Evolutionary conservation across 1,140 invertebrate genomes (phyloP).

Genomic region (Calephelis nemesis): DNA sequence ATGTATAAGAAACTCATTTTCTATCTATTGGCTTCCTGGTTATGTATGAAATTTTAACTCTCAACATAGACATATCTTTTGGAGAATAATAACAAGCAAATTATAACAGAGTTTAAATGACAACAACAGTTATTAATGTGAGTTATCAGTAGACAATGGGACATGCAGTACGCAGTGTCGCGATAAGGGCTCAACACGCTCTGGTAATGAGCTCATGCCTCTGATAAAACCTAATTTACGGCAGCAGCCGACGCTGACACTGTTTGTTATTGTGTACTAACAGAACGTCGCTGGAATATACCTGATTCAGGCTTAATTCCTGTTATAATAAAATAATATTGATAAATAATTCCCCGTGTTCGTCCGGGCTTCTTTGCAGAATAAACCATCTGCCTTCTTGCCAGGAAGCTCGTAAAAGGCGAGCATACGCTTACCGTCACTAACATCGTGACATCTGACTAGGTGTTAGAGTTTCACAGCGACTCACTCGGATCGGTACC

Average conservation of each 20-base stretch:
- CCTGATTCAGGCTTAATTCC: conserved; percentile 2
- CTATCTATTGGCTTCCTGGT: too few species aligned
- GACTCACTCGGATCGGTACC: too few species aligned
- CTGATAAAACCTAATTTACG: conserved; percentile 62
- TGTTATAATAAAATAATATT: too few species aligned
- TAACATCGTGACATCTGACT: too few species aligned
- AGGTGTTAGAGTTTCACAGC: too few species aligned
- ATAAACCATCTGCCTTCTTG: too few species aligned
- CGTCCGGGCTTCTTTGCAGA: too few species aligned
- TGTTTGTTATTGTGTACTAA: neutral
- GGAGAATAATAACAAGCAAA: neutral
- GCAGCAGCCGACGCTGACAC: conserved; percentile 23
- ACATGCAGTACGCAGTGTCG: conserved; percentile 32
- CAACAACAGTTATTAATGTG: conserved; percentile 5
- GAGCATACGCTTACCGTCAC: too few species aligned
- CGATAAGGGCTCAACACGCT: conserved; percentile 49
- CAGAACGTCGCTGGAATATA: conserved; percentile 8
- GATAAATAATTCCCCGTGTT: too few species aligned
- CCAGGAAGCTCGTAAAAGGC: too few species aligned
- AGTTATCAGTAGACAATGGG: conserved; percentile 7
- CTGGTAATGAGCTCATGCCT: conserved; percentile 54
- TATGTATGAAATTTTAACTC: too few species aligned
- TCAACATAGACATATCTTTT: neutral
- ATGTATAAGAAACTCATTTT: too few species aligned
- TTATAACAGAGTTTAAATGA: neutral